Conservation (phyloP, 2,888 invertebrate genomes). For the Pollenia griseotomentosa region DNA sequence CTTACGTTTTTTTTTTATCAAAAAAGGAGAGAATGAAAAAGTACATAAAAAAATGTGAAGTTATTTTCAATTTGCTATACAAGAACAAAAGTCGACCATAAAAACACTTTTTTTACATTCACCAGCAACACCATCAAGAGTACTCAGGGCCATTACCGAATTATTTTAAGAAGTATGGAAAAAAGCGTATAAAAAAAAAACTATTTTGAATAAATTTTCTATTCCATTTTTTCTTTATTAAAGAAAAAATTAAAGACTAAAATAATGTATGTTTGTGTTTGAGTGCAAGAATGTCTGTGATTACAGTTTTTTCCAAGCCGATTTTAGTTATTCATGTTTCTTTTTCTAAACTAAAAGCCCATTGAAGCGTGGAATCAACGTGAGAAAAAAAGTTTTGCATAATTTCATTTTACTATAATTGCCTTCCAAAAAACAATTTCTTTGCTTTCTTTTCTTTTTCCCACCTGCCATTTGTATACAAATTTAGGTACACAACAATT, state of each 20-base stretch:
- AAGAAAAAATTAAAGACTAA: neutral
- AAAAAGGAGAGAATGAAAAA: neutral
- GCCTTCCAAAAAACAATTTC: constrained; percentile 30
- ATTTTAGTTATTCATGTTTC: neutral
- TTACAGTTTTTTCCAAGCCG: constrained; percentile 12
- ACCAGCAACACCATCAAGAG: neutral
- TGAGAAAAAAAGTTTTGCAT: constrained; percentile 61
- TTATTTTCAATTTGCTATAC: constrained; percentile 65
- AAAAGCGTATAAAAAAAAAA: neutral
- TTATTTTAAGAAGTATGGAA: constrained; percentile 8
- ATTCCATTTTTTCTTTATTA: neutral
- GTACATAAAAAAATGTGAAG: constrained; percentile 37
- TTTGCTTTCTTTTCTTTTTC: neutral
- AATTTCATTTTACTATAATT: constrained; percentile 63
- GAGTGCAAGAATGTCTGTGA: constrained; percentile 36
- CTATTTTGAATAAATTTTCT: constrained; percentile 29
- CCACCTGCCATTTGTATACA: neutral
- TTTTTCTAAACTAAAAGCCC: constrained; percentile 39
- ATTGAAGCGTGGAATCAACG: constrained; percentile 54
- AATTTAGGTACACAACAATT: constrained; percentile 5
- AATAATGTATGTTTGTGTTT: constrained; percentile 3
- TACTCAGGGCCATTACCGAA: constrained; percentile 1
- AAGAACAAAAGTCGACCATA: constrained; percentile 28
- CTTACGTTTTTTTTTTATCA: no score
- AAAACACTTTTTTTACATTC: constrained; percentile 43